phyloP scores from a whole-genome alignment of 35 echinoderm and acorn worm genomes.

The Strongylocentrotus purpuratus region DNA sequence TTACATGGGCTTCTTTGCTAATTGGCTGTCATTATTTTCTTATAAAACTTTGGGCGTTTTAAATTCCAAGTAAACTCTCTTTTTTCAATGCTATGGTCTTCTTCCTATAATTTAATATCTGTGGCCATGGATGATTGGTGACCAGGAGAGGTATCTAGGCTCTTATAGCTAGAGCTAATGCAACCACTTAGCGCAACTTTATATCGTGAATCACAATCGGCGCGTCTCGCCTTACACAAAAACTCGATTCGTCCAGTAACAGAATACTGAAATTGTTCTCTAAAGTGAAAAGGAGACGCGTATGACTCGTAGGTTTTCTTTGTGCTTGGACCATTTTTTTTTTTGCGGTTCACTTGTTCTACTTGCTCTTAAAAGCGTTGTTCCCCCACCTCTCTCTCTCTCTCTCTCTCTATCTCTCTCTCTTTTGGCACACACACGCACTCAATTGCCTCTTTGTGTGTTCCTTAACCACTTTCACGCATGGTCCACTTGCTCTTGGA shows the following conservation, averaged over 20 bases:
- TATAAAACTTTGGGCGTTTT: neutral
- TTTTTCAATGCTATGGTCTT: neutral
- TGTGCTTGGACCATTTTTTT: neutral
- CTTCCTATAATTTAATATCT: neutral
- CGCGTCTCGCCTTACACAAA: neutral
- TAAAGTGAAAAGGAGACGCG: neutral
- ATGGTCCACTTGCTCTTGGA: too few relatives aligned
- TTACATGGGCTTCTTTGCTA: too few relatives aligned
- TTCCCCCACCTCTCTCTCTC: too few relatives aligned
- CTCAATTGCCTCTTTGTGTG: too few relatives aligned
- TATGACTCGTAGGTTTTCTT: constrained; percentile 11
- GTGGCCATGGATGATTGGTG: neutral
- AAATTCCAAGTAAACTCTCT: neutral
- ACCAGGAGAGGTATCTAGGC: neutral
- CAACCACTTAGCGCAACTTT: neutral
- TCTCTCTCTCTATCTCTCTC: neutral
- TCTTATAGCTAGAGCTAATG: neutral
- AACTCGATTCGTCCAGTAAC: neutral
- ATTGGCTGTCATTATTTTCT: neutral
- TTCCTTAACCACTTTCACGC: too few relatives aligned
- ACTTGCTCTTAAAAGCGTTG: neutral
- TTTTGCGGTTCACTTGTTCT: neutral
- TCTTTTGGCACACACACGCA: too few relatives aligned
- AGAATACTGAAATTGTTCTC: neutral
- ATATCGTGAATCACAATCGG: neutral